Base-by-base conservation (phyloP, 2,113 vertebrate genomes). In the Pavo muticus region DNA sequence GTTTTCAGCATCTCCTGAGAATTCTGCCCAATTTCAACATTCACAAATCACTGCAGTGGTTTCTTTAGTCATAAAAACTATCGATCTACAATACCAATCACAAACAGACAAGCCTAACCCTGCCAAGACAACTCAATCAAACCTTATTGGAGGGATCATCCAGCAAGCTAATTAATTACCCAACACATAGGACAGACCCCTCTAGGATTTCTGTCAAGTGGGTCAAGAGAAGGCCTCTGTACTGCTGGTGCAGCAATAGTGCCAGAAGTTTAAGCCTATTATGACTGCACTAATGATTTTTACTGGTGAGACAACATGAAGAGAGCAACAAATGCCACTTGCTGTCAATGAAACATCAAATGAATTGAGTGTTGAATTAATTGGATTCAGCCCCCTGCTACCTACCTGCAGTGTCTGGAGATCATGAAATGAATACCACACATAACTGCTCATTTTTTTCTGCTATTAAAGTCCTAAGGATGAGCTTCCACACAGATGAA, bases 61-160 rank as follows among this genome's bases (percentile, higher is more conserved):
- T 77, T 88, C 71, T 52, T 44, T 71, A 29, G 84, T 32, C 50
- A n/a, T 4, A 1, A 71, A 69, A 57, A 20, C 40, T 9, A 7
- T 35, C 35, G 35, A 35, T 10, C 65, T n/a, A 5, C 50, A 48
- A 1, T 1, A 3, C 11, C 0, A 1, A 56, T n/a, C 73, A 37
- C 32, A n/a, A 23, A 13, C 0, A 0, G 54, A 32, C 35, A 25
- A 4, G 24, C 23, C 71, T 47, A 10, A 20, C 0, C 0, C 70
- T 47, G 60, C 35, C 59, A 44, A 6, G 39, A 7, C 29, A 42
- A 16, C 48, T 48, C 56, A 2, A 19, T 1, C 1, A 0, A 35
- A 4, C 25, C 0, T 52, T 2, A 63, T 37, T 54, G 64, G 25
- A 61, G 65, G 50, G 12, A 40, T 85, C 24, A 18, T 32, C 21